phyloP scores from a whole-genome alignment of 2,888 invertebrate genomes.

The Baronia brevicornis region DNA sequence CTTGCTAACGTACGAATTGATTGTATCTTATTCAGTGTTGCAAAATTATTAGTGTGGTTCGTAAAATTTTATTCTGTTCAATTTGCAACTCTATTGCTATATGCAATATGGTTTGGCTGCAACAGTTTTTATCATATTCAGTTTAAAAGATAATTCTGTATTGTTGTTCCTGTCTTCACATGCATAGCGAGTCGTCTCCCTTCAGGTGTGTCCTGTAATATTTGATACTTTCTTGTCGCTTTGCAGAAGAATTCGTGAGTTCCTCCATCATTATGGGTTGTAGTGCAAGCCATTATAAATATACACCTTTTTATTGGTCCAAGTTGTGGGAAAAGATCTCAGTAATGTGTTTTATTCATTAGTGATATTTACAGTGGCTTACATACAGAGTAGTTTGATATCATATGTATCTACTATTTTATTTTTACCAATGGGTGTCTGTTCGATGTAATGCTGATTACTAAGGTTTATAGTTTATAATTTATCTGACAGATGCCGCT shows the following conservation, averaged over 20 bases:
- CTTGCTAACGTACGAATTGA: constrained; percentile 70
- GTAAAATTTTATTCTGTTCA: constrained; percentile 20
- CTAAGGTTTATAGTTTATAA: no score
- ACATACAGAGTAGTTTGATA: no score
- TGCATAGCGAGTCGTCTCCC: constrained; percentile 61
- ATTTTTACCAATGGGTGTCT: no score
- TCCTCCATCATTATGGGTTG: constrained; percentile 38
- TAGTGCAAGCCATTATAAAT: constrained; percentile 31
- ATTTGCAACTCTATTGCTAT: constrained; percentile 31
- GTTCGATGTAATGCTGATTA: no score
- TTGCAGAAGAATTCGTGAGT: constrained; percentile 38
- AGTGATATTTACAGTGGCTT: no score
- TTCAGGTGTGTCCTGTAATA: constrained; percentile 70
- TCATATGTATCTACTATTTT: no score
- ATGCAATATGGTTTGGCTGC: constrained; percentile 19
- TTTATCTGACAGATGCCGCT: no score
- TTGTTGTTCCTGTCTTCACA: constrained; percentile 56
- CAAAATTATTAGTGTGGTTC: constrained; percentile 41
- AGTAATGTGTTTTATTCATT: constrained; percentile 30
- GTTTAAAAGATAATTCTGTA: constrained; percentile 23
- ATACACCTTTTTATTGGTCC: constrained; percentile 26
- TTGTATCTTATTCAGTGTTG: constrained; percentile 51
- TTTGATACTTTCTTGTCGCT: constrained; percentile 71
- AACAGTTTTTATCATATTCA: constrained; percentile 12
- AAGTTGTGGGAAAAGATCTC: constrained; percentile 24